Percentiles rank a stretch among this genome's conserved stretches.
Conservation (phyloP, 2,113 vertebrate genomes). For the Carassius auratus region DNA sequence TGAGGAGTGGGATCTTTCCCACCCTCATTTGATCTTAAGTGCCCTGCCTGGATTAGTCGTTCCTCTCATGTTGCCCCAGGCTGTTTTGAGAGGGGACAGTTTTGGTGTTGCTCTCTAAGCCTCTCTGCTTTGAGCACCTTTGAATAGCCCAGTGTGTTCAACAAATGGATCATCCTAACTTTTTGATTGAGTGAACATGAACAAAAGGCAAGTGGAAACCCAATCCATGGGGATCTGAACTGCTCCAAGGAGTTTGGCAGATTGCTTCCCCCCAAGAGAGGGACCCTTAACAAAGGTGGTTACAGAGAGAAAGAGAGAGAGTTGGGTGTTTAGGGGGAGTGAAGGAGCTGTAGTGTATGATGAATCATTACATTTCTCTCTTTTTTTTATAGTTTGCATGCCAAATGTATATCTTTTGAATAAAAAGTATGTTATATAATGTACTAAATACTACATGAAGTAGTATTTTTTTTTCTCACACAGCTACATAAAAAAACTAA, state of each 20-base stretch:
- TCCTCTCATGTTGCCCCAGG: constrained; percentile 50
- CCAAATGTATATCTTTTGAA: not conserved
- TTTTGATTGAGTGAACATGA: constrained; percentile 80
- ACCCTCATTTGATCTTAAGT: constrained; percentile 54
- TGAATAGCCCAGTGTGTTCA: constrained; percentile 81
- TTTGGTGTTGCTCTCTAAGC: constrained; percentile 59
- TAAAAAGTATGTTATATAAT: too few relatives aligned
- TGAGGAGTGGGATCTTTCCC: constrained; percentile 50
- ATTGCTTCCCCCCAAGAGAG: constrained; percentile 69
- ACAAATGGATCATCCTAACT: constrained; percentile 83
- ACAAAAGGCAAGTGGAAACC: constrained; percentile 80
- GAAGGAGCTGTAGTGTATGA: constrained; percentile 7
- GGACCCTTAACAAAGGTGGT: constrained; percentile 75
- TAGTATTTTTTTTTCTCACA: too few relatives aligned
- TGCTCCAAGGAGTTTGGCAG: constrained; percentile 76
- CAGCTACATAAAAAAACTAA: not conserved
- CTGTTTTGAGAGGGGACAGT: constrained; percentile 58
- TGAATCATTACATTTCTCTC: not conserved
- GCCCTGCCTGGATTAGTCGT: constrained; percentile 55
- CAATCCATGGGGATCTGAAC: constrained; percentile 77
- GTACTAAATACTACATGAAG: too few relatives aligned
- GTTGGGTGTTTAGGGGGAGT: constrained; percentile 6
- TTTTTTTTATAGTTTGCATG: not conserved
- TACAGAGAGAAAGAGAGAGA: constrained; percentile 63
- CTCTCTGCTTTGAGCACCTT: constrained; percentile 73